These are phyloP conservation scores for Ectemnius continuus DNA, from an alignment of 2,888 invertebrate species.

Conservation along the genomic window DNA sequence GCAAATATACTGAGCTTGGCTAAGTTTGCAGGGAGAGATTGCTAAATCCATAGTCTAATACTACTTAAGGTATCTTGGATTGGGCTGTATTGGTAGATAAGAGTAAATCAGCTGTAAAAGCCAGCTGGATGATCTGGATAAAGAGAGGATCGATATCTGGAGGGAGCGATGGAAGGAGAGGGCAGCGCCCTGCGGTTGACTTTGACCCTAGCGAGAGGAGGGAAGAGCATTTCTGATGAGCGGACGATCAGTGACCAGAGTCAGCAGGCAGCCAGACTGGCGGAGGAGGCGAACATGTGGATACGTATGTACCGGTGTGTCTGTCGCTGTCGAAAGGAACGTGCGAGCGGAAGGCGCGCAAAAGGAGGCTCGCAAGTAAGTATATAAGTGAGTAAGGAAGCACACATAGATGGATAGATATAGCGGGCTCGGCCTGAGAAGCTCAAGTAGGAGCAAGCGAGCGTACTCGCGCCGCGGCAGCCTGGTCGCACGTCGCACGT, in stretches of 20 bases:
- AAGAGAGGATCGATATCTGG: conserved; percentile 3
- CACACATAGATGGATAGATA: too few species aligned
- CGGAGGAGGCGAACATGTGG: too few species aligned
- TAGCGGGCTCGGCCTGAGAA: too few species aligned
- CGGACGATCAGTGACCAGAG: background rate
- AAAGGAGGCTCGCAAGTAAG: background rate
- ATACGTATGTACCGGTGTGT: background rate
- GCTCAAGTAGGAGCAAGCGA: too few species aligned
- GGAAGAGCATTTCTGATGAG: conserved; percentile 23
- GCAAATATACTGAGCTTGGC: too few species aligned
- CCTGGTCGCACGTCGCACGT: too few species aligned
- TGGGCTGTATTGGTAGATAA: too few species aligned
- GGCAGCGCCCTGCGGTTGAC: conserved; percentile 47
- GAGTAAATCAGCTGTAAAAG: too few species aligned
- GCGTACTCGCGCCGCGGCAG: too few species aligned
- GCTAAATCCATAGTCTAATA: too few species aligned
- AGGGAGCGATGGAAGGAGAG: conserved; percentile 1
- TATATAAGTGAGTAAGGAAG: background rate
- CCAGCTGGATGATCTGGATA: background rate
- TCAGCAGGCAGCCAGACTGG: too few species aligned
- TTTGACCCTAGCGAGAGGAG: conserved; percentile 58
- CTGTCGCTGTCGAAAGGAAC: conserved; percentile 4
- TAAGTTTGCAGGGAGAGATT: too few species aligned
- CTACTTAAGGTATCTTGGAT: background rate
- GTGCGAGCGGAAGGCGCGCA: conserved; percentile 6